Base-by-base conservation (phyloP, 2,888 invertebrate species). In the Apotomis capreana region DNA sequence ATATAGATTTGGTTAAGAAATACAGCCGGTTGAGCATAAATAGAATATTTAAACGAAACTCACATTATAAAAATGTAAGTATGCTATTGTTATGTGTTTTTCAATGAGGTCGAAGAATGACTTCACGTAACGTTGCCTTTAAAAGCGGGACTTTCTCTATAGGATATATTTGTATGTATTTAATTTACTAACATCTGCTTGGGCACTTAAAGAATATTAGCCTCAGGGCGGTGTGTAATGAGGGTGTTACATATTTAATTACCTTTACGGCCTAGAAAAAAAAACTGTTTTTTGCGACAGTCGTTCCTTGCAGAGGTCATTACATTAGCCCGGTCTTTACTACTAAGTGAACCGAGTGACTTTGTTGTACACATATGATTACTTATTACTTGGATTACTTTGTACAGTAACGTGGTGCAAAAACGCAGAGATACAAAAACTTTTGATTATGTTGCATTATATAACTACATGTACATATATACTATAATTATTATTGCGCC, bases 171-270 rank as follows among this genome's bases (percentile, higher is more conserved):
- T 10, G 9, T 10, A 49, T 49, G 3, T 6, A 9, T 49, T 64
- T 54, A 55, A 64, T 64, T 54, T 40, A 44, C 9, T 59, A 26
- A 12, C 70, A 64, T 60, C 70, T 60, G 62, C 60, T 37, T 36
- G 61, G 61, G 40, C 71, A 71, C 71, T 71, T 71, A 62, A 49
- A 12, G 71, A 55, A 60, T 65, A 54, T 60, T 65, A 59, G 49
- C 49, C 59, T 60, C 49, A 8, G 60, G 60, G 59, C 52, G 40
- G 59, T 26, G 40, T 58, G 69, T 57, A 71, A 71, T 71, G 61
- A 57, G 71, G 67, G 71, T 71, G 67, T 62, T 71, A 68, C 67
- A 68, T 71, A 71, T 71, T 71, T 71, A 62, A 68, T 71, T 62
- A 71, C 71, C 61, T 40, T 68, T 52, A 12, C 67, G 51, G 51